Evolutionary conservation across 2,113 vertebrate species (phyloP).

Genomic region (Osmerus eperlanus): DNA sequence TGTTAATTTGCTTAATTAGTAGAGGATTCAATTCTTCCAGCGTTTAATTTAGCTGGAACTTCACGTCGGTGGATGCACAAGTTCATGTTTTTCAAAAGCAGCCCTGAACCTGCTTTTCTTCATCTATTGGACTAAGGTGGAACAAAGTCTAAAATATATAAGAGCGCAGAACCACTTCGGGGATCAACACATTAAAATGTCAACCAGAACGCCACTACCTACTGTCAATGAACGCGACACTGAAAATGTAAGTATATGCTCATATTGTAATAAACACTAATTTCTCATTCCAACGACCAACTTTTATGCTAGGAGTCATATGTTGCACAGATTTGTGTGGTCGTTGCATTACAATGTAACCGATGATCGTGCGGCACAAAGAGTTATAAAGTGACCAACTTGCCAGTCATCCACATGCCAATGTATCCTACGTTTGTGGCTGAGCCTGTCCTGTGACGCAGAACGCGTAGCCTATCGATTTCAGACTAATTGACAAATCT

Average conservation of each 20-base stretch:
- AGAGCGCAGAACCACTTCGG: slow-evolving; percentile 21
- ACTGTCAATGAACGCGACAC: slow-evolving; percentile 93
- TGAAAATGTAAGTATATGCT: slow-evolving; percentile 87
- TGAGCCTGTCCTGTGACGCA: no score
- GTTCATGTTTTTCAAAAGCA: slow-evolving; percentile 42
- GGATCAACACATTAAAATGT: slow-evolving; percentile 74
- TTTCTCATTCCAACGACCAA: no score
- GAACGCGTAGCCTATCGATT: no score
- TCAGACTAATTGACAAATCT: no score
- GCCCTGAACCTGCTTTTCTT: slow-evolving; percentile 26
- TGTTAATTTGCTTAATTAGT: slow-evolving; percentile 23
- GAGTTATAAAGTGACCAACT: no score
- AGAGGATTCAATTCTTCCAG: slow-evolving; percentile 18
- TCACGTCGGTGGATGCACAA: slow-evolving; percentile 18
- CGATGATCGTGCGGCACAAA: no score
- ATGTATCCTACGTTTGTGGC: no score
- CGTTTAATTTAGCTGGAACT: slow-evolving; percentile 22
- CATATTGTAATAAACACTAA: slow-evolving; percentile 13
- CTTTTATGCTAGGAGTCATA: no score
- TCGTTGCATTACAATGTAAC: no score
- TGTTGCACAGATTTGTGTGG: no score
- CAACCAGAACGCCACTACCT: slow-evolving; percentile 89
- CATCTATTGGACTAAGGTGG: slow-evolving; percentile 26
- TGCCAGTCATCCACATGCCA: no score
- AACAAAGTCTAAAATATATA: slow-evolving; percentile 23